Evolutionary conservation across 2,113 vertebrate species (phyloP).

Genomic region (Anguilla japonica): DNA sequence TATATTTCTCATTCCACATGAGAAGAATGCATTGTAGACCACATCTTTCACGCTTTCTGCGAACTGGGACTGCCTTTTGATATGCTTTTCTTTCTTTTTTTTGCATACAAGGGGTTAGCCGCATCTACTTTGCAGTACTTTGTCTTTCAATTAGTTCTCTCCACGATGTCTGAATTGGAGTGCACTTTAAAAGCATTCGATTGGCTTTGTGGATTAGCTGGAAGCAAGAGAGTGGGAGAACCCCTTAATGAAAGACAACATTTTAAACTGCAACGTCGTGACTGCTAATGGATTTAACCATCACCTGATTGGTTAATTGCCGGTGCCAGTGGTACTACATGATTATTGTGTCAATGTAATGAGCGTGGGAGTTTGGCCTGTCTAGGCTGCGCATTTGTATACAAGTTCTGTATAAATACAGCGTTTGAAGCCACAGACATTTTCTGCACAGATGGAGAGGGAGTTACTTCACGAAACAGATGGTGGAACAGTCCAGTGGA

Average conservation of each 20-base stretch:
- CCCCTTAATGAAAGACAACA: conserved; percentile 38
- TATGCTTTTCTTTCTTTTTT: conserved; percentile 1
- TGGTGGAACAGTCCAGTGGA: neutral
- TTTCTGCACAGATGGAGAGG: neutral
- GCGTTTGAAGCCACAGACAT: neutral
- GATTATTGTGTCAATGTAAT: conserved; percentile 7
- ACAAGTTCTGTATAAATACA: neutral
- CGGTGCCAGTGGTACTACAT: neutral
- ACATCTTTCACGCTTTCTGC: conserved; percentile 28
- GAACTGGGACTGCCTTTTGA: conserved; percentile 35
- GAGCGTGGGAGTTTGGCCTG: conserved; percentile 56
- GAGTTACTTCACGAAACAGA: neutral
- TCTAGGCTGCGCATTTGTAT: neutral
- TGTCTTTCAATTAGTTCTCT: conserved; percentile 43
- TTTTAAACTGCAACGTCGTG: conserved; percentile 29
- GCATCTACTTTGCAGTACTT: conserved; percentile 37
- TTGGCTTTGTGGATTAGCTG: conserved; percentile 30
- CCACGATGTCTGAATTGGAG: conserved; percentile 34
- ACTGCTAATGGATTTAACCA: neutral
- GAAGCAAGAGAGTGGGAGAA: conserved; percentile 31
- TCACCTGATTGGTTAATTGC: conserved; percentile 6
- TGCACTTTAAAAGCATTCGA: conserved; percentile 33
- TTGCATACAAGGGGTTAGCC: conserved; percentile 40
- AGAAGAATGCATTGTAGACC: conserved; percentile 32
- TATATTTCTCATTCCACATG: conserved; percentile 47